Evolutionary conservation across 1,140 invertebrate genomes (phyloP).

Genomic region (Oryctes rhinoceros): DNA sequence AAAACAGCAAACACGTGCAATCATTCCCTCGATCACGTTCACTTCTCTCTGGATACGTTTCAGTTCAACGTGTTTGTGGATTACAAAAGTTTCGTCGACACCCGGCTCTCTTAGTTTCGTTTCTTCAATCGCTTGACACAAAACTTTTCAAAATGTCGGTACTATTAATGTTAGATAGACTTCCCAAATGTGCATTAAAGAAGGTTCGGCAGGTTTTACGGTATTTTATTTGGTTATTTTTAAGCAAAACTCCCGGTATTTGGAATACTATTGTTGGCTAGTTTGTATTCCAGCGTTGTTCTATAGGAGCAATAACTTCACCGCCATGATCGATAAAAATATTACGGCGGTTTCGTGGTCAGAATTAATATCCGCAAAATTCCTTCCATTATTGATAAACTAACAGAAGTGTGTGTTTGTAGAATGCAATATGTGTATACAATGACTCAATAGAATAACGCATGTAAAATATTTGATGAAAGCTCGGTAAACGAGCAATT

Average conservation of each 20-base stretch:
- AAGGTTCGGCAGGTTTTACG: neutral
- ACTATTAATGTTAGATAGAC: conserved; percentile 27
- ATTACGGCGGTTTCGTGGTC: conserved; percentile 30
- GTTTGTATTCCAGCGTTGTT: conserved; percentile 13
- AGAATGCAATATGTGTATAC: neutral
- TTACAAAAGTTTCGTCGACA: conserved; percentile 28
- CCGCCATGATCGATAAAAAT: conserved; percentile 26
- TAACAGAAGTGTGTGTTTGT: neutral
- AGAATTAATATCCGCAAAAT: conserved; percentile 20
- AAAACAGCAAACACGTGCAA: neutral
- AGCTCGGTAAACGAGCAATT: too few species aligned
- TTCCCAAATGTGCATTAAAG: neutral
- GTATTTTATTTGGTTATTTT: conserved; percentile 15
- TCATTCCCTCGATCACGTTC: conserved; percentile 8
- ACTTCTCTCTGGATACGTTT: neutral
- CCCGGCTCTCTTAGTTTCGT: neutral
- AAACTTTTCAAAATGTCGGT: neutral
- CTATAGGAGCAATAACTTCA: conserved; percentile 27
- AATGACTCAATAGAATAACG: too few species aligned
- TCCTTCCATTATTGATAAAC: conserved; percentile 9
- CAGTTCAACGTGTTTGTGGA: neutral
- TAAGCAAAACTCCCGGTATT: conserved; percentile 5
- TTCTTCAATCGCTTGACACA: conserved; percentile 7
- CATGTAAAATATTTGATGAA: too few species aligned
- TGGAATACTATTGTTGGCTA: conserved; percentile 5